Base-by-base conservation (phyloP, 2,797 vertebrate species). In the Neosalanx taihuensis region DNA sequence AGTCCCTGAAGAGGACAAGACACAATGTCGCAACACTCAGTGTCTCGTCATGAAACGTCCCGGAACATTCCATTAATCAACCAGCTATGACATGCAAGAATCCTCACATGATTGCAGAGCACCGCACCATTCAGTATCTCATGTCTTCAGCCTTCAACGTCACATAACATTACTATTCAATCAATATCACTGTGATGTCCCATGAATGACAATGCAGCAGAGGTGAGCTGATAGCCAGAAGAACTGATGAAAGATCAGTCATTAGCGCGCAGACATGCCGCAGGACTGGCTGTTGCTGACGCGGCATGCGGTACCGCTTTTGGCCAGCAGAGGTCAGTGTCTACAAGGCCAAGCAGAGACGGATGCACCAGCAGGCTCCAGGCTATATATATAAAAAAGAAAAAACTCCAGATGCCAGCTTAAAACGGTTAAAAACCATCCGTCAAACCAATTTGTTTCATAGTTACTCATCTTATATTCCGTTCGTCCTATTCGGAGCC, bases 321-420 rank as follows among this genome's bases (percentile, higher is more conserved):
- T 29, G 0, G 63, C 87, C 92, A 88, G 80, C 41, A 90, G 91
- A 83, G 89, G 86, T 84, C 84, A 86, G 77, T 88, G 79, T 83
- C 81, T 49, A 56, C 49, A 66, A 72, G 76, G 67, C 31, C 51
- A 82, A 69, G 59, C 49, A 9, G 60, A 53, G 15, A 33, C 13
- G 10, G 17, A 17, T 59, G 63, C 61, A 0, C 41, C 57, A 9
- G 23, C 26, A 29, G 6, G 66, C 2, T 53, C 6, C 53, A 60
- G 67, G 76, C 61, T 81, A 26, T 26, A 26, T 26, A 26, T n/a
- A n/a, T n/a, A 26, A 26, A 26, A 26, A 26, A 26, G 23, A 26
- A 26, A 72, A 81, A 75, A 67, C 64, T 73, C 77, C 81, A 84
- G 83, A 83, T 85, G 81, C 81, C 78, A 72, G 68, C 62, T 46